Percentiles rank a stretch among this genome's conserved stretches.
phyloP scores from a whole-genome alignment of 2,113 vertebrate species.

The Lethenteron reissneri region DNA sequence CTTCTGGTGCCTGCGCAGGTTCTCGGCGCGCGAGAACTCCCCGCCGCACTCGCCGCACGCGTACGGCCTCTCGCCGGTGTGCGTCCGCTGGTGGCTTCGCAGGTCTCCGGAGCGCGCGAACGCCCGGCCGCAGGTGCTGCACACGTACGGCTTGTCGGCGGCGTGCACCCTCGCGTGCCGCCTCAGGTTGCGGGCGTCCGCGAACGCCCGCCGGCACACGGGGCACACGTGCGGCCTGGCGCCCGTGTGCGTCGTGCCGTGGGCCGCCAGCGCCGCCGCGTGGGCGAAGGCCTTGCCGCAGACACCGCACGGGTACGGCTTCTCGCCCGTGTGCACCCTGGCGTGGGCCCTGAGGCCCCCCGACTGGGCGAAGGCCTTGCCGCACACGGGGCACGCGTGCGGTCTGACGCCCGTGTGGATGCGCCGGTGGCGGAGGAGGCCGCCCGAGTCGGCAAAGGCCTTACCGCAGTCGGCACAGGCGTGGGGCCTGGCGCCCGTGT shows the following conservation, averaged over 20 bases:
- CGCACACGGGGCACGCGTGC: constrained; percentile 61
- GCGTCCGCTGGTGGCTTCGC: neutral
- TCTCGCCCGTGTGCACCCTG: constrained; percentile 2
- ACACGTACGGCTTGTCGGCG: neutral
- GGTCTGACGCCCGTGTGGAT: constrained; percentile 70
- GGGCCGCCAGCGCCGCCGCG: neutral
- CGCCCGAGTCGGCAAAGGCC: constrained; percentile 61
- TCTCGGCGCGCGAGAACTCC: neutral
- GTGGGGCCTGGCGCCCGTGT: constrained; percentile 20
- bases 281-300: constrained; percentile 1
- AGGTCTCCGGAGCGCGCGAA: neutral
- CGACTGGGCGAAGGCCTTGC: constrained; percentile 14
- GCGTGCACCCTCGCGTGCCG: neutral
- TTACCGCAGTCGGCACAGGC: constrained; percentile 64
- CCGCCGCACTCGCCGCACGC: neutral
- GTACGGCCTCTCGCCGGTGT: constrained; percentile 1
- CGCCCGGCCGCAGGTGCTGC: neutral
- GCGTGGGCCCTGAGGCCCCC: neutral
- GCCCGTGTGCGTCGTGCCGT: neutral
- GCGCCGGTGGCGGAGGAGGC: constrained; percentile 63
- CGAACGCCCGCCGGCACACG: neutral
- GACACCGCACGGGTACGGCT: neutral
- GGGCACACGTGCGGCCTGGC: neutral
- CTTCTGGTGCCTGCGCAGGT: too few relatives aligned
- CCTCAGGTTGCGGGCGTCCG: neutral